phyloP scores from a whole-genome alignment of 2,113 vertebrate genomes.

The Stigmatopora argus region DNA sequence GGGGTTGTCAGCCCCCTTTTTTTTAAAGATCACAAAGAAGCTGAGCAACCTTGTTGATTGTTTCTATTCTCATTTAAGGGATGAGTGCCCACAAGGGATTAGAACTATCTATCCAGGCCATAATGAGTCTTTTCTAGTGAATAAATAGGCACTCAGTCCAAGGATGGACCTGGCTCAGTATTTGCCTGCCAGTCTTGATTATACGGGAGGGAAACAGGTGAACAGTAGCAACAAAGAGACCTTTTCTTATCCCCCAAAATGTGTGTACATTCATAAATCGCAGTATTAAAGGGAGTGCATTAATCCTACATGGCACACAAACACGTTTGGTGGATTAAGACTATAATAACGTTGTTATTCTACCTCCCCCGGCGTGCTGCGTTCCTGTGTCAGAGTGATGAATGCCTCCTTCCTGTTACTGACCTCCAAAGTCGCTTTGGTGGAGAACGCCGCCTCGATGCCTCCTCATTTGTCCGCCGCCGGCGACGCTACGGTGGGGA shows the following conservation, averaged over 20 bases:
- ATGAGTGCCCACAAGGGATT: too few relatives aligned
- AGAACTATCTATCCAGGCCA: too few relatives aligned
- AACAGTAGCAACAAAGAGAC: neutral
- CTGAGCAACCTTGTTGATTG: too few relatives aligned
- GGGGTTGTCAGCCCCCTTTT: too few relatives aligned
- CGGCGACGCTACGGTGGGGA: constrained; percentile 36
- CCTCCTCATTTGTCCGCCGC: constrained; percentile 38
- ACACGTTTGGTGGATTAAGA: constrained; percentile 34
- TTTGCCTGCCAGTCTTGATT: constrained; percentile 35
- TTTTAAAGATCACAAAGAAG: too few relatives aligned
- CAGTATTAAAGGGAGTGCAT: constrained; percentile 9
- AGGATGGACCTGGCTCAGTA: constrained; percentile 43
- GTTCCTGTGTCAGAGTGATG: constrained; percentile 57
- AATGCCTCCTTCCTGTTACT: constrained; percentile 57
- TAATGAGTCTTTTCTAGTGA: constrained; percentile 48
- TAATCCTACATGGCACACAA: constrained; percentile 22
- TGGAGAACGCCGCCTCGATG: constrained; percentile 35
- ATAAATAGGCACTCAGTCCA: constrained; percentile 47
- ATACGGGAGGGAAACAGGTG: constrained; percentile 14
- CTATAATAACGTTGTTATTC: constrained; percentile 14
- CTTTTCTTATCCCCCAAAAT: neutral
- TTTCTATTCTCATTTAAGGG: too few relatives aligned
- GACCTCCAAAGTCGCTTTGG: constrained; percentile 63
- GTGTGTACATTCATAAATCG: neutral
- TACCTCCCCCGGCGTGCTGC: constrained; percentile 33